Evolutionary conservation across 2,113 vertebrate genomes (phyloP).

Genomic region (Lanius ludovicianus): DNA sequence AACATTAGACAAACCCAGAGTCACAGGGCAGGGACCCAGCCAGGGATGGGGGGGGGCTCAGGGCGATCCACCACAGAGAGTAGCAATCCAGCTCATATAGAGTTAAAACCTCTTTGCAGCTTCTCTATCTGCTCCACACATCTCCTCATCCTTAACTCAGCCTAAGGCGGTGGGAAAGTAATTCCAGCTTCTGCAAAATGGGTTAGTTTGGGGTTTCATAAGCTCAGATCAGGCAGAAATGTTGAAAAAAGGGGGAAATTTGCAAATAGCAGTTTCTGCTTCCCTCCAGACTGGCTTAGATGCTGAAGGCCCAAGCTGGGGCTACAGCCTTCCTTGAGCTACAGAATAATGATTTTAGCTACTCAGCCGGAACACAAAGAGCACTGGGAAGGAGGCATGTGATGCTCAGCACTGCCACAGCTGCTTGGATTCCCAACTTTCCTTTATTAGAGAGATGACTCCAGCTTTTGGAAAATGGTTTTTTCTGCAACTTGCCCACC

Average conservation of each 20-base stretch:
- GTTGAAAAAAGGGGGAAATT: background rate
- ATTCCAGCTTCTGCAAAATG: background rate
- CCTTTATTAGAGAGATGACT: background rate
- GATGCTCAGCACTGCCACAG: background rate
- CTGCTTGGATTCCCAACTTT: background rate
- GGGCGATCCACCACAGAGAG: background rate
- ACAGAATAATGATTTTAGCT: background rate
- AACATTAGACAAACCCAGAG: too few species aligned
- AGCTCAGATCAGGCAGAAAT: background rate
- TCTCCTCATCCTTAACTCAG: background rate
- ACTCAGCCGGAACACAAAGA: background rate
- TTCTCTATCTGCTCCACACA: background rate
- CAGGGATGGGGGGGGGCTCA: too few species aligned
- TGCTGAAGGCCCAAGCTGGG: background rate
- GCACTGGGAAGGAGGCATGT: accelerated
- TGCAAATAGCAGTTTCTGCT: background rate
- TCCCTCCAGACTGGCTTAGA: background rate
- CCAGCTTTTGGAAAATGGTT: background rate
- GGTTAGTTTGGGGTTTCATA: background rate
- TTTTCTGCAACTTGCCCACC: background rate
- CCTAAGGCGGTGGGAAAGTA: background rate
- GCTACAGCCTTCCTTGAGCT: background rate
- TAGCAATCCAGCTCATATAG: background rate
- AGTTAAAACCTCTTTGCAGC: background rate
- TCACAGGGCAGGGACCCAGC: too few species aligned